Base-by-base conservation (phyloP, 2,888 invertebrate genomes). In the Koerneria pararmatus region DNA sequence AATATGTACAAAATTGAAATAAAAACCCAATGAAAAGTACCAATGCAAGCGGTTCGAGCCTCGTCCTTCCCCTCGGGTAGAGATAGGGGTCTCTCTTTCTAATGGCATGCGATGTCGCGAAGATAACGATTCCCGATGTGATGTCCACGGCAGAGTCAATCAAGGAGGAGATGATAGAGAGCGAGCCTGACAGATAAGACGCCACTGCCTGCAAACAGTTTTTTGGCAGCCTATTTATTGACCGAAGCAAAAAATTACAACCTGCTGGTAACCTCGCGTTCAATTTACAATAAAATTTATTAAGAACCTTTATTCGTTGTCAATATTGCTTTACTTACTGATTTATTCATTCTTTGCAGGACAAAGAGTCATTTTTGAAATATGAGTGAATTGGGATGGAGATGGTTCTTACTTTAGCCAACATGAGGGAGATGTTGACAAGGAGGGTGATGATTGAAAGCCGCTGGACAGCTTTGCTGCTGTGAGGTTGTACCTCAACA, bases 81-180 rank as follows among this genome's bases (percentile, higher is more conserved):
- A 76, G 72, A 73, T 86, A 85, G 3, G 83, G 82, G 73, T 86
- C 83, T 6, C 84, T 76, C 27, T 80, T 83, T 66, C 79, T 78
- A 68, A 87, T 84, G 48, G 85, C 84, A 37, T 83, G 32, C 24
- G 60, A 49, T 19, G 54, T 54, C 15, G 32, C 31, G 41, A 48
- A n/a, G 6, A 48, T 59, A 22, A 61, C 49, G 19, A 81, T 56
- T 0, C 86, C 85, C 11, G 85, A 84, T 4, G 85, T 77, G 31
- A 86, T 81, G 73, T 86, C 86, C 4, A 87, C 85, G 15, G 80
- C 75, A 59, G 85, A 85, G 77, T 86, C 86, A 22, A 86, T 84
- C 60, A 86, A 78, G 54, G 85, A 85, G 15, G 85, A 86, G 60
- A 87, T 84, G 69, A 86, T 84, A 3, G 86, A 83, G 37, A 86